Percentiles rank a stretch among this genome's conserved stretches.
Conservation (phyloP, 2,113 vertebrate genomes). For the Myrmecobius fasciatus region DNA sequence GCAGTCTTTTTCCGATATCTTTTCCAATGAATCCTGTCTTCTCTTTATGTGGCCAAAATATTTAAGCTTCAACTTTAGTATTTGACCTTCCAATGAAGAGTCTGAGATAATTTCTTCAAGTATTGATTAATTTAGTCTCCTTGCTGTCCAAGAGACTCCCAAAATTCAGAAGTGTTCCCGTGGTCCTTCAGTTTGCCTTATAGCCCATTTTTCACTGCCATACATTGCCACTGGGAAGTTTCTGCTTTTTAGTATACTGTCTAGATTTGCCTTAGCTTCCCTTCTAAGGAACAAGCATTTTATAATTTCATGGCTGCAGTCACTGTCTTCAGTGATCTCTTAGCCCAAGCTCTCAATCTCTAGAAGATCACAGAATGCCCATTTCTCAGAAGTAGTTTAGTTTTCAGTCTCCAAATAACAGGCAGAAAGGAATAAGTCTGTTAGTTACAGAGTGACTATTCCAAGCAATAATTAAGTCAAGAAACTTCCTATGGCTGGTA, state of each 20-base stretch:
- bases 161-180: background rate
- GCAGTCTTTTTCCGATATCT: background rate
- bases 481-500: constrained; percentile 44
- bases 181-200: background rate
- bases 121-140: background rate
- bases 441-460: constrained; percentile 47
- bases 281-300: background rate
- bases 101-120: background rate
- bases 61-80: background rate
- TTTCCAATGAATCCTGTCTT: background rate
- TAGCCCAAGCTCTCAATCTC: constrained; percentile 34
- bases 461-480: constrained; percentile 29
- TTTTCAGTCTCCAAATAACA: constrained; percentile 37
- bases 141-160: background rate
- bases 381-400: constrained; percentile 59
- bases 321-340: background rate
- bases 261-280: background rate
- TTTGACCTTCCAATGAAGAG: background rate
- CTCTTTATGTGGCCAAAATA: background rate
- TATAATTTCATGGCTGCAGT: background rate
- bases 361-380: constrained; percentile 32
- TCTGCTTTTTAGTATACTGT: background rate
- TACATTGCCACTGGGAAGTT: background rate
- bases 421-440: constrained; percentile 57
- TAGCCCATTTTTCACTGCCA: background rate